Conservation (phyloP, 2,888 invertebrate genomes). For the Meteorus cinctellus region DNA sequence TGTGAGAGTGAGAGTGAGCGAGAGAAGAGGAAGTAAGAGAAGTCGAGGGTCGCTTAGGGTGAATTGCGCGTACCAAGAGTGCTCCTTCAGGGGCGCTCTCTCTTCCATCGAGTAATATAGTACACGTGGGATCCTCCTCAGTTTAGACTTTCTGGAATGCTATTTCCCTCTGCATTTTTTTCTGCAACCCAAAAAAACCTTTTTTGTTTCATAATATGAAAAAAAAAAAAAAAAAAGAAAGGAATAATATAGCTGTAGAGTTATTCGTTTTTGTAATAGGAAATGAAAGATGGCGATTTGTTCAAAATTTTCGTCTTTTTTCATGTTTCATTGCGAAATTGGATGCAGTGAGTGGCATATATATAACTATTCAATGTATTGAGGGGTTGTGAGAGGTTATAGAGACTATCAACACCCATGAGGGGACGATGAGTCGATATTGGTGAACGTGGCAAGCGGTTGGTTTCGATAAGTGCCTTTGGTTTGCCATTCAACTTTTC, state of each 20-base stretch:
- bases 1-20: not conserved
- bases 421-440: not conserved
- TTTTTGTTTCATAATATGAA: no score
- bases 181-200: not conserved
- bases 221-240: no score
- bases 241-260: no score
- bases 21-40: not conserved
- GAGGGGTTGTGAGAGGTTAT: not conserved
- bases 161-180: not conserved
- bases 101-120: not conserved
- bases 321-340: no score
- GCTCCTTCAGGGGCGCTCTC: constrained; percentile 5
- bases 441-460: constrained; percentile 7
- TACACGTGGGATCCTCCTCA: no score
- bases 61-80: constrained; percentile 20
- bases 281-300: no score
- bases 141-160: no score
- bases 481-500: constrained; percentile 6
- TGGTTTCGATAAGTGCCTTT: constrained; percentile 13
- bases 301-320: no score
- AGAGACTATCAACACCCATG: not conserved
- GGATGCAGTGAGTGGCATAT: no score
- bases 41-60: constrained; percentile 32
- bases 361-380: no score
- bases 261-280: no score